Evolutionary conservation across 2,797 vertebrate genomes (phyloP), one percentile per base, ranked within the genome.

Genomic region (Acanthis flammea): DNA sequence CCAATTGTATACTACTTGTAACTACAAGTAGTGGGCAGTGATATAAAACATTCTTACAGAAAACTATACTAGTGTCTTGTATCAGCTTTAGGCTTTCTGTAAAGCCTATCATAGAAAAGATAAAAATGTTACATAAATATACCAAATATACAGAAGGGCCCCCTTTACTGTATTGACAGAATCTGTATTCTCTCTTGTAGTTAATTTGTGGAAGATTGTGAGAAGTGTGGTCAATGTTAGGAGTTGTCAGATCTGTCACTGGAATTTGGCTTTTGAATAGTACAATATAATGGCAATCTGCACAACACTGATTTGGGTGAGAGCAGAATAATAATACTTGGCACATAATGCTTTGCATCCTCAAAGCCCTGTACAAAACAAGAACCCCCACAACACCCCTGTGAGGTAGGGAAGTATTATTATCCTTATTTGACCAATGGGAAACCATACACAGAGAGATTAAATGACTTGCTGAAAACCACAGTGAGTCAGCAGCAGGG

Each of bases 401-500:
- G 94, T 93, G 95, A 96, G 94, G 88, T 95, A 97, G 94, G 95
- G 94, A 92, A 96, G 92, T 93, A 95, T 86, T 95, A 95, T 94
- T 93, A 96, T 90, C 90, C 94, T 78, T 91, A 91, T 78, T 91
- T 90, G 82, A 95, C 85, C 90, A 68, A 89, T 78, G 87, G 76
- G 85, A 67, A 85, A 92, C 73, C 53, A 86, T 67, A 95, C n/a
- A 93, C 22, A 92, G 74, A 95, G 86, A 95, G 65, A 91, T 87
- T 87, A 90, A 88, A 89, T 74, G 77, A 93, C 71, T 85, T 92
- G 79, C 50, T 10, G 23, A 91, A 95, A 91, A 78, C 58, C 83
- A 85, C 62, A 58, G 61, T 76, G 62, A 96, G 65, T 82, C 76
- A 93, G 90, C 82, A 85, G 73, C 60, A 86, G 61, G 55, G 51